Evolutionary conservation across 2,797 vertebrate species (phyloP), one percentile per base, ranked within the genome.

Genomic region (Aselliscus stoliczkanus): DNA sequence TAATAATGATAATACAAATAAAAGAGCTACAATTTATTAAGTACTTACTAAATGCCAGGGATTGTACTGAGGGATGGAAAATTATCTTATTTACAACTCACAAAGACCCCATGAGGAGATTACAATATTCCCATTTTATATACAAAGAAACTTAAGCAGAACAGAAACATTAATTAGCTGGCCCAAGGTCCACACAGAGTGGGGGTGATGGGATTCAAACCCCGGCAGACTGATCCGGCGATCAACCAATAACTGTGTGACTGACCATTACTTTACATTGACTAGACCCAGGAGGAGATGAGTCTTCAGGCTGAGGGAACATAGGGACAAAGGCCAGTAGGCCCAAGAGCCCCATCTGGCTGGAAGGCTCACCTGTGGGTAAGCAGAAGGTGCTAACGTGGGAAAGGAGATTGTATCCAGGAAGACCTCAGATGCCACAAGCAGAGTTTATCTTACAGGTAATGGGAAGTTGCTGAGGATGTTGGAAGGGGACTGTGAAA

Each of bases 31-130:
- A 93, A 85, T 76, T 82, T 96, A 95, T 79, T 88, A 96, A 95
- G 94, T 34, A 80, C 88, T 95, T 96, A 88, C n/a, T 93, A 93
- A 95, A 96, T 96, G 90, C 92, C 92, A 92, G 52, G 23, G 73
- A 86, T 65, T 82, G 31, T 92, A 90, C 52, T 13, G n/a, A 94
- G 65, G 29, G 58, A 95, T 7, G 92, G 56, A 85, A 79, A 94
- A 86, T 92, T 70, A 54, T 54, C 75, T 93, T 88, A 96, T 94
- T 97, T 94, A 93, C 7, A 92, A 56, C 56, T 84, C 70, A 96
- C 93, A 93, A 88, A 96, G 94, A 58, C 69, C 52, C 80, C 72
- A 69, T n/a, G 70, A 93, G 76, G 93, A 93, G n/a, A 90, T 54
- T 42, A 77, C 80, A 89, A 52, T n/a, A n/a, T 23, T 81, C 85